Evolutionary conservation across 2,113 vertebrate species (phyloP), one percentile per base, ranked within the genome.

Genomic region (Bubo scandiacus): DNA sequence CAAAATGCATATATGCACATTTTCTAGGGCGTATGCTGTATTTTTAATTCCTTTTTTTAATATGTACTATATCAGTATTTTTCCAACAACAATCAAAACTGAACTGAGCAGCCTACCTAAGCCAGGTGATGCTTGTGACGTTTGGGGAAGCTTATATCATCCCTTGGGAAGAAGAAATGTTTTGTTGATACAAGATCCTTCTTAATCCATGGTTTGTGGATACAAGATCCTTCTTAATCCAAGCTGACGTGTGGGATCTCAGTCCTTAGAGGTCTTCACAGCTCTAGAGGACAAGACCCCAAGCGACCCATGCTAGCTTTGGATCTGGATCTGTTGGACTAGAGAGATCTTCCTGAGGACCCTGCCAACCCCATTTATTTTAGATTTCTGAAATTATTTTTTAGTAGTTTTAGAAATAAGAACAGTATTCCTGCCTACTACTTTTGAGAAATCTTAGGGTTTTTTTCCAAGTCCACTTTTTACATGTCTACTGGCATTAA

Each of bases 251-350:
- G 6, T 43, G 16, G 26, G 52, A 77, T 81, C 10, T 72, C 23
- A 32, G 62, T 9, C n/a, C 30, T 45, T 63, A 52, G 61, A 66
- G 15, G 10, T 43, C 6, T 47, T 52, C 30, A 15, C 15, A 66
- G 6, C 6, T 42, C n/a, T 42, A 36, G 15, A 34, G 23, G 7
- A 32, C 5, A 25, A 61, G 36, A 19, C 10, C 23, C 15, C 2
- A 0, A 14, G 26, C 0, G 15, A 81, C 5, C 12, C 57, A 7
- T 40, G n/a, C 8, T 52, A 15, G 30, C 26, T 49, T 16, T 63
- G 27, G 16, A 63, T 10, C 12, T 90, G 62, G 5, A 6, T 54
- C 6, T 52, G 20, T 9, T 82, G 51, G 36, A 58, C 14, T 45
- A 62, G 23, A 23, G 15, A 45, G 17, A 47, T 7, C 22, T 25